A percentile compares a stretch with the other conserved stretches of the same genome.
These are phyloP conservation scores for Lithophane ornitopus DNA, from an alignment of 2,888 invertebrate genomes.

Conservation along the genomic window DNA sequence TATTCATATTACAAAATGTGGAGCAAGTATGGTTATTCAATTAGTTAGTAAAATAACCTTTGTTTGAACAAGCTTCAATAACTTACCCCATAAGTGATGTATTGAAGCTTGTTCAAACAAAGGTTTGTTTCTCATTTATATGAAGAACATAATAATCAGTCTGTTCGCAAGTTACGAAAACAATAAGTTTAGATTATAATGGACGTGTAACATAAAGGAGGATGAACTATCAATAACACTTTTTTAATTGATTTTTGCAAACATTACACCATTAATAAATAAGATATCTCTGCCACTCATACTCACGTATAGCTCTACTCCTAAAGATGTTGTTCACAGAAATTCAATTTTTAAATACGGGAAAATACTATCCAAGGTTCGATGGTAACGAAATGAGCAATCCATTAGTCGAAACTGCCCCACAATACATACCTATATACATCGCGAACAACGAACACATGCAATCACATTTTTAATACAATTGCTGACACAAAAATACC, in stretches of 20 bases:
- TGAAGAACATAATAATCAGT: not conserved
- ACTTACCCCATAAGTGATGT: not conserved
- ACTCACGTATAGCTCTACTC: conserved; percentile 15
- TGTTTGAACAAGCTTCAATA: too few species aligned
- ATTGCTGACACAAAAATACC: conserved; percentile 81
- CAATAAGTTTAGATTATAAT: not conserved
- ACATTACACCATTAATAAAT: not conserved
- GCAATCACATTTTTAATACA: conserved; percentile 77
- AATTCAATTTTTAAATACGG: conserved; percentile 23
- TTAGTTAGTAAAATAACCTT: not conserved
- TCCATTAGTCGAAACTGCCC: conserved; percentile 36
- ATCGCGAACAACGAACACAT: conserved; percentile 63
- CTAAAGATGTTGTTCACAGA: conserved; percentile 17
- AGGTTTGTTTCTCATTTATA: not conserved
- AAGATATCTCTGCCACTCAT: not conserved
- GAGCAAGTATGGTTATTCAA: not conserved
- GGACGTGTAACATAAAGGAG: not conserved
- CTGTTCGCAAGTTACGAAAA: not conserved
- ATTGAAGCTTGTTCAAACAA: conserved; percentile 6
- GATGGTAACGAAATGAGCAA: conserved; percentile 36
- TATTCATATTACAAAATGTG: too few species aligned
- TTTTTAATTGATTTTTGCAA: conserved; percentile 1
- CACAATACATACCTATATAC: conserved; percentile 74
- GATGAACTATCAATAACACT: not conserved
- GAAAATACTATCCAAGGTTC: conserved; percentile 26